These are phyloP conservation scores for Aplodontia rufa DNA, from an alignment of 2,113 vertebrate species.

Conservation along the genomic window DNA sequence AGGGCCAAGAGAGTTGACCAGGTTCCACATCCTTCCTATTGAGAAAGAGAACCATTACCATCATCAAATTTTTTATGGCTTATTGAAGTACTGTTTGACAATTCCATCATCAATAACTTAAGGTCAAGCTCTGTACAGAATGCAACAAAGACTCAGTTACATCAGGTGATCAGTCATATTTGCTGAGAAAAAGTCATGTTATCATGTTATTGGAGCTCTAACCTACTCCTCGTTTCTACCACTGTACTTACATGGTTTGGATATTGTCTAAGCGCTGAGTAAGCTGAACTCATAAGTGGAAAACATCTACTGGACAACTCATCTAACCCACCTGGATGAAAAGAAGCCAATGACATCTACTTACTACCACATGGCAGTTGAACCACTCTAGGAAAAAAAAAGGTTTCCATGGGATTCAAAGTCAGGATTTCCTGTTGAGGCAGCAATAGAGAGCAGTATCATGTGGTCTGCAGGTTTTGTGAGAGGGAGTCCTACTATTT, in stretches of 20 bases:
- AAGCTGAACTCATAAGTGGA: neutral
- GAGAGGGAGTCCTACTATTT: neutral
- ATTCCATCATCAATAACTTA: neutral
- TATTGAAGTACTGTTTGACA: neutral
- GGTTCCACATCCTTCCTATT: neutral
- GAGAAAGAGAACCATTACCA: neutral
- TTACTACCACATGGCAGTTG: neutral
- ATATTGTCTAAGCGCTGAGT: neutral
- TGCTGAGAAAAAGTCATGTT: neutral
- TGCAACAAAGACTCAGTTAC: neutral
- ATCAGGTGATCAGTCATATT: neutral
- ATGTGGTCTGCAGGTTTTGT: too few relatives aligned
- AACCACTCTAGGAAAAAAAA: neutral
- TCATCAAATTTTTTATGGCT: neutral
- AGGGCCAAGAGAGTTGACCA: neutral
- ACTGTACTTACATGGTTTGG: too few relatives aligned
- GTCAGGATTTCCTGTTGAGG: neutral
- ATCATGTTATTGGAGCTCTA: too few relatives aligned
- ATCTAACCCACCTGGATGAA: neutral
- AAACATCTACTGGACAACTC: too few relatives aligned
- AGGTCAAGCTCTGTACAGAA: neutral
- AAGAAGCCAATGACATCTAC: neutral
- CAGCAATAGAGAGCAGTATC: neutral
- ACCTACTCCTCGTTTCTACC: neutral
- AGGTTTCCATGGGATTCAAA: neutral